phyloP scores from a whole-genome alignment of 1,140 invertebrate genomes.

The Apocrypta bakeri region DNA sequence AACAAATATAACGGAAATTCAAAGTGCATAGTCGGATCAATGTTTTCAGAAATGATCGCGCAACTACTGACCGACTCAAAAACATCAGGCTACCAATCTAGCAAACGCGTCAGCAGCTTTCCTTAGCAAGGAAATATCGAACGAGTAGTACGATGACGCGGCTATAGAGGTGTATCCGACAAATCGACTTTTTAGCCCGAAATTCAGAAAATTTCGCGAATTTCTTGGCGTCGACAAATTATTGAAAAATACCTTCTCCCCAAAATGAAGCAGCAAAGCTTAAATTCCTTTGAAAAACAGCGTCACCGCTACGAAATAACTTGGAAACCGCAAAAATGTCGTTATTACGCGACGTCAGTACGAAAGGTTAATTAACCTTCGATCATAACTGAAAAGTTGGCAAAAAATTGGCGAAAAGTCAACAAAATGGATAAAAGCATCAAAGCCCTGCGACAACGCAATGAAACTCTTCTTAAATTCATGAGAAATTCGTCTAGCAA shows the following conservation, averaged over 20 bases:
- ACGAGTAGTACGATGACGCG: conserved; percentile 62
- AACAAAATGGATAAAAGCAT: not conserved
- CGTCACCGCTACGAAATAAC: not conserved
- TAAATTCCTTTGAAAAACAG: not conserved
- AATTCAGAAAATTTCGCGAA: not conserved
- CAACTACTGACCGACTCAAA: conserved; percentile 58
- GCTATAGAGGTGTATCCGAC: conserved; percentile 52
- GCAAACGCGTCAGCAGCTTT: conserved; percentile 65
- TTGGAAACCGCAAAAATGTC: not conserved
- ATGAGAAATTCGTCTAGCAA: not conserved
- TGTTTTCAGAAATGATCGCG: conserved; percentile 49
- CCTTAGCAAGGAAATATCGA: conserved; percentile 64
- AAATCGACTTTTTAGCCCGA: not conserved
- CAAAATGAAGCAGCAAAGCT: not conserved
- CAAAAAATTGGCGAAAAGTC: not conserved
- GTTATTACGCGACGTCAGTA: not conserved
- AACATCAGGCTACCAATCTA: conserved; percentile 60
- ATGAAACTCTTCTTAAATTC: not conserved
- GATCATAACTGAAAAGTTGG: conserved; percentile 10
- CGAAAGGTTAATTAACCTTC: not conserved
- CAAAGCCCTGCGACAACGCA: not conserved
- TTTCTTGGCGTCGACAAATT: not conserved
- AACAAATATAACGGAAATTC: conserved; percentile 47
- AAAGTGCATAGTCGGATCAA: conserved; percentile 2
- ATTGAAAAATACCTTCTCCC: not conserved